These are phyloP conservation scores for Ophthalmolycus amberensis DNA, from an alignment of 2,113 vertebrate genomes.

Conservation along the genomic window DNA sequence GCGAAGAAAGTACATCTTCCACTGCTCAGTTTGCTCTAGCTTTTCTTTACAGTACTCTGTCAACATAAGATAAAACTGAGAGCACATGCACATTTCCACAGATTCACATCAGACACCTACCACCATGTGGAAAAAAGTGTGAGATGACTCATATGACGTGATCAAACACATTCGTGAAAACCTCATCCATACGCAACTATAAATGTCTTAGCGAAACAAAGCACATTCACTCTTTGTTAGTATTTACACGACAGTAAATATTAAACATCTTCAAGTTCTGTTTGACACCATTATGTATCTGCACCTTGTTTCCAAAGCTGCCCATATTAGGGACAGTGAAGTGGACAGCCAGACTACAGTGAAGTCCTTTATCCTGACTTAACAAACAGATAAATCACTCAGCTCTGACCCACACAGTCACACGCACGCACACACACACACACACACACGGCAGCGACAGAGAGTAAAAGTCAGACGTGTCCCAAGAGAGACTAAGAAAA, in stretches of 20 bases:
- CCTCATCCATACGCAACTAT: background rate
- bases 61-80: conserved; percentile 4
- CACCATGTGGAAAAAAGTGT: background rate
- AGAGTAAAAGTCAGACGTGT: conserved; percentile 56
- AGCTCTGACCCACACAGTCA: conserved; percentile 52
- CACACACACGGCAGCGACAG: conserved; percentile 48
- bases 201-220: background rate
- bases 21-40: background rate
- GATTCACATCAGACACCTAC: background rate
- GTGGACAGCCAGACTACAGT: conserved; percentile 63
- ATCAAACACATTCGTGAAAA: conserved; percentile 3
- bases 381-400: conserved; percentile 67
- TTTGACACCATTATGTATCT: conserved; percentile 2
- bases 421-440: conserved; percentile 36
- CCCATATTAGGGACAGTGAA: conserved; percentile 27
- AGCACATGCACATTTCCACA: background rate
- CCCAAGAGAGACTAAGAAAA: conserved; percentile 64
- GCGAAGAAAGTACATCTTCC: background rate
- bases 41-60: background rate
- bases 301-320: conserved; percentile 12
- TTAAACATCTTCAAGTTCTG: conserved; percentile 9
- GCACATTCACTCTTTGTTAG: background rate
- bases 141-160: background rate
- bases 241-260: conserved; percentile 11
- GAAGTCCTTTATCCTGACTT: conserved; percentile 54